Conservation (phyloP, 2,797 vertebrate genomes). For the Tapera naevia region DNA sequence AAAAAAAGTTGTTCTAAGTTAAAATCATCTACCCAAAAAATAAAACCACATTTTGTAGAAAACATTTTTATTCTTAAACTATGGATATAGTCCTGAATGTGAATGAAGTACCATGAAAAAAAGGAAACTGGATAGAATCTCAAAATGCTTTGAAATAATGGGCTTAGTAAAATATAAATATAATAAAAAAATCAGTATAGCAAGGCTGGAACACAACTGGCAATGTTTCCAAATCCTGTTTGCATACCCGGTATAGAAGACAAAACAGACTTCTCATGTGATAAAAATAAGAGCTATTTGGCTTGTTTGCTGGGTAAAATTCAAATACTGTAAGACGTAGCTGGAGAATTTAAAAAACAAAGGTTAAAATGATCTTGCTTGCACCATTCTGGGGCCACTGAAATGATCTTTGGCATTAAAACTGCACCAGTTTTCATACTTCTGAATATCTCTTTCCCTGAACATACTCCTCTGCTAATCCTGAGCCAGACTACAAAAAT, state of each 20-base stretch:
- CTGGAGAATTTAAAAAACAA: not conserved
- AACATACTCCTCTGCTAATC: not conserved
- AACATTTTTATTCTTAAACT: not conserved
- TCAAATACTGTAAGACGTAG: not conserved
- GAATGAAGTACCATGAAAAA: not conserved
- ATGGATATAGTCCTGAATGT: not conserved
- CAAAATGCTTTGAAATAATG: not conserved
- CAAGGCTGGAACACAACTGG: not conserved
- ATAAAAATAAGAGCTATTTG: not conserved
- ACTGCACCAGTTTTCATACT: not conserved
- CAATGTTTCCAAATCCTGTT: not conserved
- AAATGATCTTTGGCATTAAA: not conserved
- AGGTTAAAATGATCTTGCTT: not conserved
- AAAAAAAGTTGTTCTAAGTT: not conserved
- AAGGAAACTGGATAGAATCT: not conserved
- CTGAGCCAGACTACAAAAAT: not conserved
- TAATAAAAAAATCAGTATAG: not conserved
- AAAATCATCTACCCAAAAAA: not conserved
- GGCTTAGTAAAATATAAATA: not conserved
- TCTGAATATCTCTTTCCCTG: not conserved
- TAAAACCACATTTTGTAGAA: not conserved
- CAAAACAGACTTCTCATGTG: not conserved
- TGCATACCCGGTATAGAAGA: not conserved
- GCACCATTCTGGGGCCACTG: not conserved
- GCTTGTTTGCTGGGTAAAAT: not conserved